Percentiles rank a stretch among this genome's conserved stretches.
These are phyloP conservation scores for Notodonta dromedarius DNA, from an alignment of 2,888 invertebrate genomes.

Conservation along the genomic window DNA sequence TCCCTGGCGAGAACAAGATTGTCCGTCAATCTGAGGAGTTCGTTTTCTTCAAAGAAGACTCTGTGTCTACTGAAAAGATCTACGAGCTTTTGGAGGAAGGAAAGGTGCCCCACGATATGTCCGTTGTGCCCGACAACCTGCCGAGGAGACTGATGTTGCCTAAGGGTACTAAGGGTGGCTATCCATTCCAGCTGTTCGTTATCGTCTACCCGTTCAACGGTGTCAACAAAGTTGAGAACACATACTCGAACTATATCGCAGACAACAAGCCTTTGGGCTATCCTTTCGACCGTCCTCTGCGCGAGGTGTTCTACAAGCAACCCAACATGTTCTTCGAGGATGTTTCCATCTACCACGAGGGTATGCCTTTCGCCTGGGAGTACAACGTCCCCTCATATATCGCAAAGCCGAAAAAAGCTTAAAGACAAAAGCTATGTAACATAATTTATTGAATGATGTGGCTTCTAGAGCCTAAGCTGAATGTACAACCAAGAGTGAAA, in stretches of 20 bases:
- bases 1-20: constrained; percentile 86
- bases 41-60: constrained; percentile 85
- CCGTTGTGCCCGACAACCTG: constrained; percentile 83
- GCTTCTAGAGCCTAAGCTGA: constrained; percentile 39
- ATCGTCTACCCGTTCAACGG: constrained; percentile 83
- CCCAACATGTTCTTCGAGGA: constrained; percentile 86
- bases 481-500: constrained; percentile 3
- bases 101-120: constrained; percentile 79
- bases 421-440: constrained; percentile 6
- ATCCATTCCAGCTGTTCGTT: constrained; percentile 86
- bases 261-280: constrained; percentile 83
- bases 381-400: constrained; percentile 52
- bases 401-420: constrained; percentile 28
- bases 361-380: constrained; percentile 58
- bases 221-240: constrained; percentile 58
- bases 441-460: not conserved
- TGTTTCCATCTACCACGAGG: constrained; percentile 80
- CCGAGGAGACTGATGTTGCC: constrained; percentile 89
- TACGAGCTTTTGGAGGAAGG: constrained; percentile 83
- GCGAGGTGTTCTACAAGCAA: constrained; percentile 71
- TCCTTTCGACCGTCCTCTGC: constrained; percentile 83
- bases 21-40: constrained; percentile 87
- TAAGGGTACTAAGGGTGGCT: constrained; percentile 87
- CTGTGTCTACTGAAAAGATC: constrained; percentile 85
- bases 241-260: constrained; percentile 53